phyloP scores from a whole-genome alignment of 2,113 vertebrate species.

The Pseudopipra pipra region DNA sequence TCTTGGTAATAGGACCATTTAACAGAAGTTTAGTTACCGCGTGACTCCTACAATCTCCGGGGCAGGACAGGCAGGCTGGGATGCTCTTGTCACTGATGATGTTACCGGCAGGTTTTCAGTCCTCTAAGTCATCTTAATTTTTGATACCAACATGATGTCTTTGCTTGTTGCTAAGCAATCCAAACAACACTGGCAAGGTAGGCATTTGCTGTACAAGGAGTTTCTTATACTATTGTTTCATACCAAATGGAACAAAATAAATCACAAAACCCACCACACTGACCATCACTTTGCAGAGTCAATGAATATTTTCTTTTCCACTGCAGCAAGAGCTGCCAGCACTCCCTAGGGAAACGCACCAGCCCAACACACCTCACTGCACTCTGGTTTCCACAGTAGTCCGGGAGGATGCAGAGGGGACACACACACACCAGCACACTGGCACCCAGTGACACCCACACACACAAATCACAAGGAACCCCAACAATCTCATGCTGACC shows the following conservation, averaged over 20 bases:
- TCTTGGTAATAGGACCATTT: not conserved
- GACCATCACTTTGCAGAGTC: not conserved
- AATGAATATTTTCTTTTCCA: not conserved
- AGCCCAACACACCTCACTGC: rapidly evolving
- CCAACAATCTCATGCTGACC: not conserved
- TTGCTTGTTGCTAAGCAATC: not conserved
- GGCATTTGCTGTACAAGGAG: not conserved
- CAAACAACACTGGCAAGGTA: not conserved
- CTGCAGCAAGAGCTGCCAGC: not conserved
- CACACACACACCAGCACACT: not conserved
- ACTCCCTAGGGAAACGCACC: not conserved
- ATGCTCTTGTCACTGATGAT: not conserved
- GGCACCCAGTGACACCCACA: not conserved
- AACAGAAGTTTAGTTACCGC: not conserved
- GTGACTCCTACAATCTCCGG: not conserved
- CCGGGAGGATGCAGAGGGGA: not conserved
- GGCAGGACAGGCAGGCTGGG: not conserved
- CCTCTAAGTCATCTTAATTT: not conserved
- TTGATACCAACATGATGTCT: not conserved
- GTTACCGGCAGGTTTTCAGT: not conserved
- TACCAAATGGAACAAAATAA: not conserved
- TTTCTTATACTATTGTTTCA: not conserved
- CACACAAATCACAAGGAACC: not conserved
- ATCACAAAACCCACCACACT: not conserved
- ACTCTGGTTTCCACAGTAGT: not conserved